Conservation (phyloP, 2,113 vertebrate species). For the Ceyx cyanopectus region DNA sequence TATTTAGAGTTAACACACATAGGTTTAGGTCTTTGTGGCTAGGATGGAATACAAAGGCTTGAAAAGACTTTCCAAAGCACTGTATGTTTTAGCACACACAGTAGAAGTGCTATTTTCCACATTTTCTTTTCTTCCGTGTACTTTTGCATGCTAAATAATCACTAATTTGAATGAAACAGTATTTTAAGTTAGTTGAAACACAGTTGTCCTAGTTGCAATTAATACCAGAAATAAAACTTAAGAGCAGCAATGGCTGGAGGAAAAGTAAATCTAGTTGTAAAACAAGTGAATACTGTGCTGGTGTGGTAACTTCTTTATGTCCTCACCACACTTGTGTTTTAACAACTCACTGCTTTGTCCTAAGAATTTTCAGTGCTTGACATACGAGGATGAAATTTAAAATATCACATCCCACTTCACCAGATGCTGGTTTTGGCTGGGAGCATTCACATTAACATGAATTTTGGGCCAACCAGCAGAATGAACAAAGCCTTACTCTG, state of each 20-base stretch:
- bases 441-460: neutral
- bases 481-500: neutral
- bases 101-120: neutral
- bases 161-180: neutral
- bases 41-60: neutral
- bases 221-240: neutral
- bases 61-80: neutral
- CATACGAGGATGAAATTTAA: neutral
- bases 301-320: neutral
- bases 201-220: neutral
- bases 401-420: neutral
- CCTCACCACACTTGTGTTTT: neutral
- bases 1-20: neutral
- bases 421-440: neutral
- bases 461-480: neutral
- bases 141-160: neutral
- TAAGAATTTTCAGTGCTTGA: neutral
- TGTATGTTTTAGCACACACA: neutral
- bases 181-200: neutral
- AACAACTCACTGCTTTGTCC: neutral
- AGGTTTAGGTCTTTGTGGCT: neutral
- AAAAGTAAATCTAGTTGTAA: neutral
- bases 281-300: neutral
- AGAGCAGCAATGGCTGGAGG: neutral
- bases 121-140: neutral